Conservation (phyloP, 2,113 vertebrate species). For the Nyctereutes procyonoides region DNA sequence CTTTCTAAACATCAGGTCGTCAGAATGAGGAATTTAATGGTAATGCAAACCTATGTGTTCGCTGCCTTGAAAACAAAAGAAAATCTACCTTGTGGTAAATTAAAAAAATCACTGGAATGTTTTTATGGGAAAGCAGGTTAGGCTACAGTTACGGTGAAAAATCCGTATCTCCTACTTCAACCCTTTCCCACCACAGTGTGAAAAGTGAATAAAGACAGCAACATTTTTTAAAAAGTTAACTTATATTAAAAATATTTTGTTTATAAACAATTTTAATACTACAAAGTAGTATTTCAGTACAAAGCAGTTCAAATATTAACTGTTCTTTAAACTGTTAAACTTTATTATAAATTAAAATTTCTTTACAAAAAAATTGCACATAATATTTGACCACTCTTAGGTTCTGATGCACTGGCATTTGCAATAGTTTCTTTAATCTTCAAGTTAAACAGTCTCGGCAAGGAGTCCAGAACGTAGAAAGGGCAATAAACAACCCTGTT, state of each 20-base stretch:
- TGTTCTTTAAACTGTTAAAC: conserved; percentile 93
- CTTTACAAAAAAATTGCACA: conserved; percentile 96
- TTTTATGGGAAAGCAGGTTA: conserved; percentile 16
- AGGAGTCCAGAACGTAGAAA: conserved; percentile 91
- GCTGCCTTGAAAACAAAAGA: conserved; percentile 8
- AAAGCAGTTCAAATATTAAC: conserved; percentile 88
- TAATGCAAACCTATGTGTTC: neutral
- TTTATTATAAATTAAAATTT: conserved; percentile 94
- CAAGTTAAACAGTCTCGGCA: conserved; percentile 92
- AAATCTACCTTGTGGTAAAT: neutral
- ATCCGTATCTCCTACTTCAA: neutral
- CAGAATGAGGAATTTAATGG: neutral
- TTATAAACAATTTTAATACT: conserved; percentile 87
- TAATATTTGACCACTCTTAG: conserved; percentile 91
- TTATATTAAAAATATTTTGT: conserved; percentile 86
- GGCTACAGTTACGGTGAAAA: neutral
- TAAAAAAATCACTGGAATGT: neutral
- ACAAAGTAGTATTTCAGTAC: conserved; percentile 86
- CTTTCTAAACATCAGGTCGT: conserved; percentile 11
- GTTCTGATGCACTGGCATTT: conserved; percentile 92
- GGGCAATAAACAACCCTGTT: conserved; percentile 88
- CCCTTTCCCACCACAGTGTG: neutral
- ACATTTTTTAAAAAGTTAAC: conserved; percentile 74
- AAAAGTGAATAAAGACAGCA: conserved; percentile 80
- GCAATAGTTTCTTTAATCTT: conserved; percentile 91